A percentile compares a stretch with the other conserved stretches of the same genome.
Evolutionary conservation across 2,888 invertebrate genomes (phyloP).

Genomic region (Cerceris ruficornis): DNA sequence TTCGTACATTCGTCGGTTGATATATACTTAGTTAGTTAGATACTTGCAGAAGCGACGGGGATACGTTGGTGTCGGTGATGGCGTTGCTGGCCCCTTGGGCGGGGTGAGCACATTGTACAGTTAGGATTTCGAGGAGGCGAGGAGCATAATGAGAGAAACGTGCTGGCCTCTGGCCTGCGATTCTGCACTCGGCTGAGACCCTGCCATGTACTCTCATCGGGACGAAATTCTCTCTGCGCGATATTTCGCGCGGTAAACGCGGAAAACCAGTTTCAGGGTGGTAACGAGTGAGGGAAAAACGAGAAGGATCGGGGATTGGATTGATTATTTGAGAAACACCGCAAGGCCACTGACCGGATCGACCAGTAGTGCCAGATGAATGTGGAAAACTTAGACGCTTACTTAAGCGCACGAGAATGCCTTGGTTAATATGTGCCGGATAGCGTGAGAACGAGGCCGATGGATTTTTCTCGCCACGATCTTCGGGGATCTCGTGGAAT

Average conservation of each 20-base stretch:
- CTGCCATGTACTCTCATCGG: conserved; percentile 38
- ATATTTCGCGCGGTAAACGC: conserved; percentile 15
- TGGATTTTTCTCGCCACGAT: conserved; percentile 37
- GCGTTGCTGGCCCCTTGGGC: conserved; percentile 71
- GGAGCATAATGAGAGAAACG: conserved; percentile 77
- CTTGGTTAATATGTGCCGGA: not conserved
- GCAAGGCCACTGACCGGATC: conserved; percentile 47
- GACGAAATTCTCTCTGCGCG: conserved; percentile 48
- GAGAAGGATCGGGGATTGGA: not conserved
- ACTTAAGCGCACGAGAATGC: conserved; percentile 26
- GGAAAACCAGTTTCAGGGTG: conserved; percentile 38
- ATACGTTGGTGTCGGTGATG: conserved; percentile 20
- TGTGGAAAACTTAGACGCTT: conserved; percentile 31
- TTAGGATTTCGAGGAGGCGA: conserved; percentile 74
- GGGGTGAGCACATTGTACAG: conserved; percentile 77
- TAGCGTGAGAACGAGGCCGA: conserved; percentile 51
- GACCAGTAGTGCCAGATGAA: conserved; percentile 34
- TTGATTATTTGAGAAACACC: conserved; percentile 53
- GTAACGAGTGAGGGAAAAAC: conserved; percentile 31
- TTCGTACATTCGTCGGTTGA: not conserved
- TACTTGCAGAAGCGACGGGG: not conserved
- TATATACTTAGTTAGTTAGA: not conserved
- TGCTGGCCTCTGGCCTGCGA: conserved; percentile 76
- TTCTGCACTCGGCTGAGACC: conserved; percentile 45
- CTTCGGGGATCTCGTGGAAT: conserved; percentile 5